Evolutionary conservation across 2,113 vertebrate species (phyloP).

Genomic region (Amblyornis subalaris): DNA sequence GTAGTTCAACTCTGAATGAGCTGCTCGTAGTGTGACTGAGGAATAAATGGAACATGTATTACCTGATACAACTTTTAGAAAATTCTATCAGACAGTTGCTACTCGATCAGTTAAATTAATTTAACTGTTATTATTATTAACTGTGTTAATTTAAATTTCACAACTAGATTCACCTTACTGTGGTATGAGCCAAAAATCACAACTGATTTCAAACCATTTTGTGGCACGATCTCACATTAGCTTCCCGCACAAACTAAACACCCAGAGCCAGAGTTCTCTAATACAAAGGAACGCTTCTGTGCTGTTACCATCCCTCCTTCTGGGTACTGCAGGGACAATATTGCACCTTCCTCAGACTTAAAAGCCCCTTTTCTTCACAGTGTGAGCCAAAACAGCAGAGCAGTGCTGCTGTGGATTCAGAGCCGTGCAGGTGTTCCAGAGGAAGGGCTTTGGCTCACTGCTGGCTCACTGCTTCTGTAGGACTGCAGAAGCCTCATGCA

Average conservation of each 20-base stretch:
- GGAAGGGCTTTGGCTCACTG: background rate
- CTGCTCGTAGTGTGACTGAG: background rate
- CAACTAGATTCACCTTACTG: background rate
- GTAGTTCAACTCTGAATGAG: background rate
- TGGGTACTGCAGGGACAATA: background rate
- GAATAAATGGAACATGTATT: background rate
- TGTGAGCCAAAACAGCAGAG: background rate
- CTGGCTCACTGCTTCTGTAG: background rate
- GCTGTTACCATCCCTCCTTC: background rate
- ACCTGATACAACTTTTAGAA: background rate
- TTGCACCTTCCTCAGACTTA: background rate
- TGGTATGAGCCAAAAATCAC: background rate
- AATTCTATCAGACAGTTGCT: background rate
- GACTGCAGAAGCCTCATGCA: background rate
- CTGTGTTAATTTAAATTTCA: background rate
- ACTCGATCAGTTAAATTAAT: background rate
- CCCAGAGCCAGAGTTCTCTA: background rate
- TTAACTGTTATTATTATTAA: no score
- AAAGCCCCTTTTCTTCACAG: background rate
- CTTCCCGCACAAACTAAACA: background rate
- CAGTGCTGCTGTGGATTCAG: background rate
- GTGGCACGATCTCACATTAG: background rate
- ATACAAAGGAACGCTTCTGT: accelerated
- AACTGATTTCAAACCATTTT: background rate
- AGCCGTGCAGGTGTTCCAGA: background rate